Percentiles rank a stretch among this genome's conserved stretches.
Evolutionary conservation across 2,797 vertebrate genomes (phyloP).

Genomic region (Onychomys torridus): DNA sequence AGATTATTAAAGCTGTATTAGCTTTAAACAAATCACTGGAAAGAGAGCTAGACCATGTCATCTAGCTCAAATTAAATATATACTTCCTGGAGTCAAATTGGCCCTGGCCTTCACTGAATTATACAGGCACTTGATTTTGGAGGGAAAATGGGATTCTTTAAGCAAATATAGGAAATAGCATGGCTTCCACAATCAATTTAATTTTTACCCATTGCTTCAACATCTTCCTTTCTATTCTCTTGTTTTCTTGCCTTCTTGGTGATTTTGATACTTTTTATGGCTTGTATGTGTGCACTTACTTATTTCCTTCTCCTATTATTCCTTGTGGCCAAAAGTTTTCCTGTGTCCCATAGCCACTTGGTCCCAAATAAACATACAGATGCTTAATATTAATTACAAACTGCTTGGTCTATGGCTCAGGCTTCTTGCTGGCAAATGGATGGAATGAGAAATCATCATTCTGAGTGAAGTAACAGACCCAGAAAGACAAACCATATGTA

Average conservation of each 20-base stretch:
- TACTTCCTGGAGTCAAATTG: neutral
- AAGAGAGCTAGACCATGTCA: neutral
- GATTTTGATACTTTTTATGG: neutral
- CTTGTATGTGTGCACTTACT: neutral
- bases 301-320: neutral
- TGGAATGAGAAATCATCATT: neutral
- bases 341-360: too few relatives aligned
- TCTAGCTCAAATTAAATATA: neutral
- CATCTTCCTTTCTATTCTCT: neutral
- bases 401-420: too few relatives aligned
- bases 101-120: neutral
- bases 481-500: neutral
- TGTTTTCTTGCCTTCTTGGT: neutral
- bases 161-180: neutral
- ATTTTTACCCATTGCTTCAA: neutral
- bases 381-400: too few relatives aligned
- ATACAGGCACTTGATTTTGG: neutral
- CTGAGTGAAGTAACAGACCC: neutral
- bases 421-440: neutral
- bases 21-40: neutral
- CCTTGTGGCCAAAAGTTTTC: too few relatives aligned
- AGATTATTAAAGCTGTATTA: neutral
- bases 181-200: neutral
- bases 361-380: too few relatives aligned
- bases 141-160: neutral